Evolutionary conservation across 2,113 vertebrate genomes (phyloP).

Genomic region (Gasterosteus nipponicus): DNA sequence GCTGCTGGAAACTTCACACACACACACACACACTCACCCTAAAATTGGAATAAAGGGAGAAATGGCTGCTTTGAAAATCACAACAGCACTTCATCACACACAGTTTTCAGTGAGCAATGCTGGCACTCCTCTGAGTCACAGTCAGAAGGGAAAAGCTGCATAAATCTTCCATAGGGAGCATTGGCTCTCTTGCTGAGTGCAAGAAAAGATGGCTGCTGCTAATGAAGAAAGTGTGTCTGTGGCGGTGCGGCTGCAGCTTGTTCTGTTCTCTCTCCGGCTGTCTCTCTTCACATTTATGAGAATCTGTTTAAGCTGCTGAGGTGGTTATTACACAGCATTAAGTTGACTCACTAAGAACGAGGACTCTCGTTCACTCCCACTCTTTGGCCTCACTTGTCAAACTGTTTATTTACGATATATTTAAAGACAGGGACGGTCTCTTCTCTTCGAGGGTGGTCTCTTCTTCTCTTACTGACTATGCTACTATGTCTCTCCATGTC

Average conservation of each 20-base stretch:
- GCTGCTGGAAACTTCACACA: conserved; percentile 54
- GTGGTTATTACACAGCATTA: conserved; percentile 47
- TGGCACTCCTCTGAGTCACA: conserved; percentile 15
- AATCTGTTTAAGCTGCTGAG: conserved; percentile 46
- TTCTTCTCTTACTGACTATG: neutral
- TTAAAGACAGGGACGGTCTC: conserved; percentile 4
- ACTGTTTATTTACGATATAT: conserved; percentile 31
- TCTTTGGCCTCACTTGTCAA: neutral
- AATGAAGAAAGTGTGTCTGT: conserved; percentile 40
- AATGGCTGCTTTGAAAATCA: conserved; percentile 43
- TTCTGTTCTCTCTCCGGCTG: conserved; percentile 39
- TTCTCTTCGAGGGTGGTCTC: neutral
- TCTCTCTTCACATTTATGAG: conserved; percentile 65
- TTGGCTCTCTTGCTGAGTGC: conserved; percentile 5
- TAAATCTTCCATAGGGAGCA: conserved; percentile 9
- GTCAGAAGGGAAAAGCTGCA: conserved; percentile 34
- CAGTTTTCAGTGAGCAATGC: conserved; percentile 41
- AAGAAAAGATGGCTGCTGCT: conserved; percentile 33
- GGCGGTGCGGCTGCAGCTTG: conserved; percentile 28
- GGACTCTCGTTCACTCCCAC: neutral
- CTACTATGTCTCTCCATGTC: conserved; percentile 1
- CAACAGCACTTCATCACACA: conserved; percentile 33
- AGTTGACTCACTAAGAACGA: conserved; percentile 21
- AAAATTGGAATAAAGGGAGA: conserved; percentile 43
- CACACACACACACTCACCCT: neutral